These are phyloP conservation scores for Stigmatopora argus DNA, from an alignment of 2,113 vertebrate genomes.

Conservation along the genomic window DNA sequence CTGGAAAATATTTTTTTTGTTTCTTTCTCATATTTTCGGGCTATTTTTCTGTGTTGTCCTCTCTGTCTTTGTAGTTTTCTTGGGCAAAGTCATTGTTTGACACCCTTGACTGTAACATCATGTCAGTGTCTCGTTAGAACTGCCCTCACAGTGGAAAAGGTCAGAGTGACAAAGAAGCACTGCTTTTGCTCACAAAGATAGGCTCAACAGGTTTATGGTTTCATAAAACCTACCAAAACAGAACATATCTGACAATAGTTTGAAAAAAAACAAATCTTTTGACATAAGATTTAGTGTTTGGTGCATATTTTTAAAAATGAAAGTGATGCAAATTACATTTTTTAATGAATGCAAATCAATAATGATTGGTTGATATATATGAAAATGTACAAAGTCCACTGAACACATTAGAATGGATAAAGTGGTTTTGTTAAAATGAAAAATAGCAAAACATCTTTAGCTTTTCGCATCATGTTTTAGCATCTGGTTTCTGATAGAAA, in stretches of 20 bases:
- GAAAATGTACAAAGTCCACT: not conserved
- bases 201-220: slow-evolving; percentile 6
- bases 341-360: too few species aligned
- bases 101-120: slow-evolving; percentile 52
- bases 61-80: slow-evolving; percentile 26
- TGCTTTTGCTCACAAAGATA: slow-evolving; percentile 38
- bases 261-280: not conserved
- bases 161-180: slow-evolving; percentile 44
- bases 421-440: not conserved
- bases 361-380: too few species aligned
- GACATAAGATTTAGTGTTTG: too few species aligned
- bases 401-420: not conserved
- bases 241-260: not conserved
- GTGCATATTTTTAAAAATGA: too few species aligned
- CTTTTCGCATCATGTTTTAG: not conserved
- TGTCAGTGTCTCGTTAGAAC: slow-evolving; percentile 61
- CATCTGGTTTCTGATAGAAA: not conserved
- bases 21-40: too few species aligned
- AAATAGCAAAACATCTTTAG: too few species aligned
- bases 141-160: slow-evolving; percentile 52
- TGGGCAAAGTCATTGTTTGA: slow-evolving; percentile 50
- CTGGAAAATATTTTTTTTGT: not conserved
- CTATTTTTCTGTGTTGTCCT: not conserved
- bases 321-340: not conserved
- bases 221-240: slow-evolving; percentile 8